Evolutionary conservation across 1,140 invertebrate species (phyloP).

Genomic region (Cotesia chilonis): DNA sequence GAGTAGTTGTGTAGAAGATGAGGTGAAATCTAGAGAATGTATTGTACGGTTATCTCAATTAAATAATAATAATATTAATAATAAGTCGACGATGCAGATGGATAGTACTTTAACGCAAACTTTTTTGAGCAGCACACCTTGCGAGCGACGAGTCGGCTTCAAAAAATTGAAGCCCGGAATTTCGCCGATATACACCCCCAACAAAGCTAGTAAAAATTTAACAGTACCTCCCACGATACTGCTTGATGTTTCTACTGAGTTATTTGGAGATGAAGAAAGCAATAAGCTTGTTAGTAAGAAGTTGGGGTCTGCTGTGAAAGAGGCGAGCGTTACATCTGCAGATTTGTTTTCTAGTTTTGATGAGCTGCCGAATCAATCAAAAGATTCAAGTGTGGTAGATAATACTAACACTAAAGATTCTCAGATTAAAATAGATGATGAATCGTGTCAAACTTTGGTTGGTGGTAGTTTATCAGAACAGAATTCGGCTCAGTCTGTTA

Average conservation of each 20-base stretch:
- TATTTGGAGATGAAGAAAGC: background rate
- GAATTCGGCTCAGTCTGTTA: too few species aligned
- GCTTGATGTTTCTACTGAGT: background rate
- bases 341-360: background rate
- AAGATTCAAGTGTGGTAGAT: too few species aligned
- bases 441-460: too few species aligned
- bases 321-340: too few species aligned
- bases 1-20: background rate
- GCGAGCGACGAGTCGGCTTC: background rate
- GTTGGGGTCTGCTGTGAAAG: too few species aligned
- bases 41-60: background rate
- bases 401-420: too few species aligned
- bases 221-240: background rate
- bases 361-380: background rate
- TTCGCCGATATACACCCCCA: slow-evolving; percentile 1
- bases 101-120: background rate
- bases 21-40: background rate
- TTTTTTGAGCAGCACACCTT: slow-evolving; percentile 17
- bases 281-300: too few species aligned
- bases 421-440: too few species aligned
- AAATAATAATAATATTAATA: background rate
- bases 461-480: too few species aligned
- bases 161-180: background rate
- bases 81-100: background rate
- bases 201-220: background rate